A percentile compares a stretch with the other conserved stretches of the same genome.
These are phyloP conservation scores for Ptilodon capucinus DNA, from an alignment of 2,888 invertebrate genomes.

Conservation along the genomic window DNA sequence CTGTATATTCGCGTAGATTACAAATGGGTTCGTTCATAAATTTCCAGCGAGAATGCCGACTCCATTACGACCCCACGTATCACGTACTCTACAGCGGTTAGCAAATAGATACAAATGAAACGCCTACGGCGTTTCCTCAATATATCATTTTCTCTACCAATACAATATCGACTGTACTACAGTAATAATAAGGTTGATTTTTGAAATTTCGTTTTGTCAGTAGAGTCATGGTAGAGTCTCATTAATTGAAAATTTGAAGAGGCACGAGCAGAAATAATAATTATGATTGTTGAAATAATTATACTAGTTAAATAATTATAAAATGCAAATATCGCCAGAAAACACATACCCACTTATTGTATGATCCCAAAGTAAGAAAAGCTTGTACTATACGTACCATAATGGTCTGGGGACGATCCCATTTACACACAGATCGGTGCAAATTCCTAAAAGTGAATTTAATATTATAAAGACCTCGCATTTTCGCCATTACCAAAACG, in stretches of 20 bases:
- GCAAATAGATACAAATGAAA: slow-evolving; percentile 25
- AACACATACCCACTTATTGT: too few relatives aligned
- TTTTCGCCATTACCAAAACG: too few relatives aligned
- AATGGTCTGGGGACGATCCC: too few relatives aligned
- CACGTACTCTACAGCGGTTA: slow-evolving; percentile 15
- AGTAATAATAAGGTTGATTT: background rate
- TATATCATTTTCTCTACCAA: background rate
- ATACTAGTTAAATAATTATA: too few relatives aligned
- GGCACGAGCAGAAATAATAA: slow-evolving; percentile 10
- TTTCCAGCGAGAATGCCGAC: background rate
- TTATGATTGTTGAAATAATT: too few relatives aligned
- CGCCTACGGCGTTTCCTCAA: background rate
- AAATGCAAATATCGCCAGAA: too few relatives aligned
- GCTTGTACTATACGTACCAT: too few relatives aligned
- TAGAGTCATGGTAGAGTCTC: background rate
- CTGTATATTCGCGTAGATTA: background rate
- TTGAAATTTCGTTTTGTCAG: background rate
- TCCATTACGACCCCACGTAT: slow-evolving; percentile 14
- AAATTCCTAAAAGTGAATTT: too few relatives aligned
- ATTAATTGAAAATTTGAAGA: slow-evolving; percentile 22
- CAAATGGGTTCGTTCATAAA: background rate
- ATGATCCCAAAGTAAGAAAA: too few relatives aligned
- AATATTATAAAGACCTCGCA: too few relatives aligned
- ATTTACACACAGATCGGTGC: too few relatives aligned
- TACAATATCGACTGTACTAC: background rate